Evolutionary conservation across 2,888 invertebrate genomes (phyloP).

Genomic region (Philhelius pedissequus): DNA sequence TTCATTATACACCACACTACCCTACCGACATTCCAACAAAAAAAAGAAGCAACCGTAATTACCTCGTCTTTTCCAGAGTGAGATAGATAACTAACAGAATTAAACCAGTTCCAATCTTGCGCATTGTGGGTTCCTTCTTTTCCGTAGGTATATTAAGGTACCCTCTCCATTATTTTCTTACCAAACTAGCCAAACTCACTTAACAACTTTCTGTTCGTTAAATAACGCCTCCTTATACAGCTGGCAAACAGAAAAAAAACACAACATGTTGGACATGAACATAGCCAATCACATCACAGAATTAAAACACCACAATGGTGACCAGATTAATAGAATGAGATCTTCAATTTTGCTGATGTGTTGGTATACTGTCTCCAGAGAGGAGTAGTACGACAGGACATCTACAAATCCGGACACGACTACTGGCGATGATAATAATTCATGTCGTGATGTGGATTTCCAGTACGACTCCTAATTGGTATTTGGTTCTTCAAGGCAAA

Average conservation of each 20-base stretch:
- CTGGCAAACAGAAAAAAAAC: neutral
- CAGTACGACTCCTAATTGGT: conserved; percentile 64
- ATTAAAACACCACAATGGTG: conserved; percentile 55
- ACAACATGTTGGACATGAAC: neutral
- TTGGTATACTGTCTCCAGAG: neutral
- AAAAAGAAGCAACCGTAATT: neutral
- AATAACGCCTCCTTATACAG: conserved; percentile 39
- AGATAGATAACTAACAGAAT: conserved; percentile 3
- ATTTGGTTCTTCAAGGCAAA: conserved; percentile 63
- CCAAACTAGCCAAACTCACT: conserved; percentile 33
- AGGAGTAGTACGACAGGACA: neutral
- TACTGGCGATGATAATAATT: conserved; percentile 47
- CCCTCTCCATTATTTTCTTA: neutral
- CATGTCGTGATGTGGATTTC: conserved; percentile 66
- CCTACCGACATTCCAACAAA: conserved; percentile 16
- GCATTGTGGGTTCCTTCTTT: neutral
- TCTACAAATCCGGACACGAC: conserved; percentile 22
- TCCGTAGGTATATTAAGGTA: too few species aligned
- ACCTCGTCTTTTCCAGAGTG: neutral
- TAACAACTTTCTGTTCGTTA: conserved; percentile 11
- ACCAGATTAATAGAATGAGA: conserved; percentile 42
- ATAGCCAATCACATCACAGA: conserved; percentile 42
- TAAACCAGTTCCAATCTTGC: neutral
- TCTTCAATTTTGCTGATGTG: conserved; percentile 16
- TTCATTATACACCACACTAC: neutral